Evolutionary conservation across 2,113 vertebrate genomes (phyloP), one percentile per base, ranked within the genome.

Genomic region (Myiopsitta monachus): DNA sequence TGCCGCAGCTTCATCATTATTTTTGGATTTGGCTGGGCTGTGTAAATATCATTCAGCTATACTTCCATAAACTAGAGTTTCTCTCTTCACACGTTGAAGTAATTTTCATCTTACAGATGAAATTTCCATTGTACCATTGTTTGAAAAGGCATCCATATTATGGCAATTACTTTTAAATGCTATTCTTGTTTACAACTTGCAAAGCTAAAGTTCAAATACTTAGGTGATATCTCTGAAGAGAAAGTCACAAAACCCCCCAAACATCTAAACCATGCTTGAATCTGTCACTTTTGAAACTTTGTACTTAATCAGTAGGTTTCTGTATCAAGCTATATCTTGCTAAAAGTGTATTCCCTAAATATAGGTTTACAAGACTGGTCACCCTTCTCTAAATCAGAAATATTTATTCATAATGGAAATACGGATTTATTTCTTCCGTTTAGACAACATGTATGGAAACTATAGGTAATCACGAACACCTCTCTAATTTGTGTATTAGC

Each of bases 1-100:
- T 4, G 1, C 47, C 68, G 17, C 12, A 75, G 31, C 2, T 61
- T 82, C 2, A 18, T 52, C 1, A 39, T 14, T 51, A 0, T 61
- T 55, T 72, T 46, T 54, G 5, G 6, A 23, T 54, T 82, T 92
- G 17, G 4, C 17, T 85, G 46, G 18, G 3, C 39, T 74, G 31
- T 31, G 46, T 57, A 87, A 87, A 67, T 12, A 57, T 18, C 11
- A 27, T 44, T 82, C 51, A 49, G 2, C 5, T 54, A 9, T 26
- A 68, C 4, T 79, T 70, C 46, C 28, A 38, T 11, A 57, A 91
- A 47, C 8, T 28, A 41, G 10, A 66, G 5, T 84, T 83, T 77
- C 24, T 64, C 13, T 62, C 17, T 31, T 85, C 39, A 44, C 18
- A 43, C 8, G 0, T 21, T 47, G 4, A 23, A 74, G 24, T 23